Percentiles rank a stretch among this genome's conserved stretches.
Evolutionary conservation across 2,113 vertebrate genomes (phyloP).

Genomic region (Grammatotria lemairii): DNA sequence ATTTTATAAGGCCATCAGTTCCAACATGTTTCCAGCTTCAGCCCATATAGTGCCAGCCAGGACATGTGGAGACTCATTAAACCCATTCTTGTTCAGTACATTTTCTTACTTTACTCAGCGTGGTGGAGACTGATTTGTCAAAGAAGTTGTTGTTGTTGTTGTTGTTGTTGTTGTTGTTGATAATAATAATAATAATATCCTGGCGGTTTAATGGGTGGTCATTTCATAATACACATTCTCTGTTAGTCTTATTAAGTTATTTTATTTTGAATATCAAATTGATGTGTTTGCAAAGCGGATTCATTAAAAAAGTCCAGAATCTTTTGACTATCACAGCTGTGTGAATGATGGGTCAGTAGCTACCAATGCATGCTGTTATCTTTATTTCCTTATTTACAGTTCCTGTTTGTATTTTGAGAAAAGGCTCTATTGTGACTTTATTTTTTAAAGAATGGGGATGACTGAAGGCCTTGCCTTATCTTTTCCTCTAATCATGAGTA

Average conservation of each 20-base stretch:
- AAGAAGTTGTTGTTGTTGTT: fast-evolving
- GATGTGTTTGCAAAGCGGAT: not conserved
- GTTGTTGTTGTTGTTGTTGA: fast-evolving
- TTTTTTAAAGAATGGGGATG: not conserved
- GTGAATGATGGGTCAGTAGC: constrained; percentile 32
- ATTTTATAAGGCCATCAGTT: not conserved
- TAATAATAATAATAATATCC: not conserved
- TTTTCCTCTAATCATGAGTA: not conserved
- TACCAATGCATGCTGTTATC: not conserved
- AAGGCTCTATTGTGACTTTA: not conserved
- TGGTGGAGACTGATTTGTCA: not conserved
- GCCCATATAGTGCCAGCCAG: too few species aligned
- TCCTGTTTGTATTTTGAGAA: constrained; percentile 4
- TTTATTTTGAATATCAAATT: not conserved
- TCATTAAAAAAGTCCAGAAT: not conserved
- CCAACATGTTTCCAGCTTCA: not conserved
- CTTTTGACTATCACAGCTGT: constrained; percentile 15
- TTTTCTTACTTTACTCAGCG: not conserved
- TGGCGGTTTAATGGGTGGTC: not conserved
- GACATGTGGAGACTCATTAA: not conserved
- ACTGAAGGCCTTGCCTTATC: not conserved
- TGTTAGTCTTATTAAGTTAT: not conserved
- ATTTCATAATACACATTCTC: not conserved
- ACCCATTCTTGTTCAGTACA: not conserved
- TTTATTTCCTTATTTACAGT: constrained; percentile 34